Evolutionary conservation across 2,113 vertebrate genomes (phyloP), one percentile per base, ranked within the genome.

Genomic region (Engraulis encrasicolus): DNA sequence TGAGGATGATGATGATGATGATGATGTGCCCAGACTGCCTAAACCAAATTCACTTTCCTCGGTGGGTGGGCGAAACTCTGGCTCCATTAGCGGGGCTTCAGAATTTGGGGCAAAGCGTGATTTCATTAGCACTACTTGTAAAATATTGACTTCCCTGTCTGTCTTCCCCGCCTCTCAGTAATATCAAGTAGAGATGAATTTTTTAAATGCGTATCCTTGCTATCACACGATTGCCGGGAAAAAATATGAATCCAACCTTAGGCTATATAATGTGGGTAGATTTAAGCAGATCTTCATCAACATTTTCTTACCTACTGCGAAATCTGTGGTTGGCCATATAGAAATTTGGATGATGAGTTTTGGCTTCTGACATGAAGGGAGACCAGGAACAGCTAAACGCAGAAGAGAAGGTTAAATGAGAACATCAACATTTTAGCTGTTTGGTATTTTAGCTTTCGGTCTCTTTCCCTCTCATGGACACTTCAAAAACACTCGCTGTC

Each of bases 1-100:
- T 74, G 31, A n/a, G n/a, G n/a, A n/a, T n/a, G n/a, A n/a, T 31
- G 58, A 66, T 74, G 54, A 58, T 58, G 54, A 58, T 58, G 66
- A 74, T 74, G 66, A 74, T 74, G 31, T 3, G 66, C 66, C 6
- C 1, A 74, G 66, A 27, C 66, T 74, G 12, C 66, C 58, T 23
- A 66, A 27, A 66, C 58, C 66, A 74, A 27, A 74, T 74, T 15
- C 14, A 31, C 66, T 74, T 36, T 34, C 66, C 66, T 74, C 31
- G 31, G 12, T 14, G 27, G 9, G 11, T 74, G 31, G 7, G 66
- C 17, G 23, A 74, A 15, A 31, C 27, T 4, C 66, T 74, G 66
- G 27, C 31, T 74, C 66, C 66, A 74, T 36, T 74, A 74, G 11
- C 66, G 7, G 19, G 6, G 19, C 7, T 14, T 74, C 66, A 15